These are phyloP conservation scores for Sclerurus mexicanus DNA, from an alignment of 2,113 vertebrate genomes.

Conservation along the genomic window DNA sequence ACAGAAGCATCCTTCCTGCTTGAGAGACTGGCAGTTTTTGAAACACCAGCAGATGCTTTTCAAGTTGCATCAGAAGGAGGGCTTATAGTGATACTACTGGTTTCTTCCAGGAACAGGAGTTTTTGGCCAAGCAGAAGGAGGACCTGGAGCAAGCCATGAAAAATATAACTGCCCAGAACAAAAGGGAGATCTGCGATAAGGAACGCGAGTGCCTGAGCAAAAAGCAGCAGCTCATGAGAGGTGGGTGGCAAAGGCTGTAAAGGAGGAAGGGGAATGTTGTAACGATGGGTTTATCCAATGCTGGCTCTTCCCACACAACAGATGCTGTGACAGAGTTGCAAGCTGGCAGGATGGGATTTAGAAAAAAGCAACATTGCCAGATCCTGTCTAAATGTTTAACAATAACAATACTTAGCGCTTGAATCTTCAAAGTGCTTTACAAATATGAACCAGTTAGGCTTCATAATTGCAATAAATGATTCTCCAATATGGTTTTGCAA, in stretches of 20 bases:
- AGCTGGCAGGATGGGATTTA: conserved; percentile 5
- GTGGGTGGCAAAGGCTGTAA: conserved; percentile 54
- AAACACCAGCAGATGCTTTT: neutral
- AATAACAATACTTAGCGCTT: conserved; percentile 50
- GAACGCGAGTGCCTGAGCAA: conserved; percentile 87
- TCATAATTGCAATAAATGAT: conserved; percentile 25
- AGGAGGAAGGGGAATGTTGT: neutral
- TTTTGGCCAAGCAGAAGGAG: conserved; percentile 82
- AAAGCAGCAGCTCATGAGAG: conserved; percentile 92
- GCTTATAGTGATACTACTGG: neutral
- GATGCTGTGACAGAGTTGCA: conserved; percentile 37
- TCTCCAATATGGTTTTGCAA: neutral
- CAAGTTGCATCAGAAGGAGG: neutral
- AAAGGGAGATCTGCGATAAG: conserved; percentile 86
- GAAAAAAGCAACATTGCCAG: conserved; percentile 39
- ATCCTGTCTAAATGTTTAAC: conserved; percentile 62
- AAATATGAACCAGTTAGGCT: conserved; percentile 42
- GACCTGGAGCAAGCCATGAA: conserved; percentile 84
- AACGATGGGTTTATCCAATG: neutral
- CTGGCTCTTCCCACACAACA: conserved; percentile 22
- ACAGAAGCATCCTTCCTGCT: neutral
- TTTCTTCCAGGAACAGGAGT: conserved; percentile 83
- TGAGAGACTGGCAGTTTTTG: neutral
- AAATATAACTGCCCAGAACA: conserved; percentile 84
- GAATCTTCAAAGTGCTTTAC: conserved; percentile 32